Evolutionary conservation across 2,888 invertebrate genomes (phyloP).

Genomic region (Hesperia comma): DNA sequence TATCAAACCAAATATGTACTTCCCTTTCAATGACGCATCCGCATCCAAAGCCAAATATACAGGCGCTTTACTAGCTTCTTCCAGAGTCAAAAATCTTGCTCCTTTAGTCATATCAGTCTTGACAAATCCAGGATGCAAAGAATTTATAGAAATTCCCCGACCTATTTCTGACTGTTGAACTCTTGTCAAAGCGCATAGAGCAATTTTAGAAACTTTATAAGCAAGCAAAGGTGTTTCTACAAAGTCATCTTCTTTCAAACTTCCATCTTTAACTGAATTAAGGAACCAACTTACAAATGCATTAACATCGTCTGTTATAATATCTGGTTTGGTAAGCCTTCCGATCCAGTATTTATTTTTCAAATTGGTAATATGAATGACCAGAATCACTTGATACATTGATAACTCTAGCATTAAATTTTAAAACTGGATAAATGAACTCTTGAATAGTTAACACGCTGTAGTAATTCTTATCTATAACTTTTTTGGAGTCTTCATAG

Average conservation of each 20-base stretch:
- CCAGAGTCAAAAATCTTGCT: slow-evolving; percentile 40
- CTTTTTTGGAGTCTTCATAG: slow-evolving; percentile 49
- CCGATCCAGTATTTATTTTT: slow-evolving; percentile 48
- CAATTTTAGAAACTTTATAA: slow-evolving; percentile 49
- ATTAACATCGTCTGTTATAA: slow-evolving; percentile 45
- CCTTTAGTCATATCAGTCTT: slow-evolving; percentile 49
- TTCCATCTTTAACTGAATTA: slow-evolving; percentile 45
- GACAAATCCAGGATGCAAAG: slow-evolving; percentile 51
- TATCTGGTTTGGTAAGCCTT: slow-evolving; percentile 42
- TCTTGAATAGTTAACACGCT: slow-evolving; percentile 49
- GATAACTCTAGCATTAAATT: slow-evolving; percentile 48
- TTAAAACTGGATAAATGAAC: slow-evolving; percentile 47
- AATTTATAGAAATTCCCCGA: slow-evolving; percentile 50
- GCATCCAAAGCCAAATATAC: slow-evolving; percentile 48
- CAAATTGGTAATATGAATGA: slow-evolving; percentile 48
- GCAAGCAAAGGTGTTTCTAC: slow-evolving; percentile 41
- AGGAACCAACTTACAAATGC: slow-evolving; percentile 50
- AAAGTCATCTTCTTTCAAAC: slow-evolving; percentile 46
- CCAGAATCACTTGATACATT: slow-evolving; percentile 50
- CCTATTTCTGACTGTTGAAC: slow-evolving; percentile 47
- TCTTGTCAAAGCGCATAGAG: slow-evolving; percentile 47
- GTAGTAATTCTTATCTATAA: slow-evolving; percentile 49
- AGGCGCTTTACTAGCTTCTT: slow-evolving; percentile 45
- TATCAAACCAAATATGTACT: slow-evolving; percentile 49
- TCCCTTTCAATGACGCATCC: slow-evolving; percentile 48